Conservation (phyloP, 2,888 invertebrate genomes). For the Elmis aenea region DNA sequence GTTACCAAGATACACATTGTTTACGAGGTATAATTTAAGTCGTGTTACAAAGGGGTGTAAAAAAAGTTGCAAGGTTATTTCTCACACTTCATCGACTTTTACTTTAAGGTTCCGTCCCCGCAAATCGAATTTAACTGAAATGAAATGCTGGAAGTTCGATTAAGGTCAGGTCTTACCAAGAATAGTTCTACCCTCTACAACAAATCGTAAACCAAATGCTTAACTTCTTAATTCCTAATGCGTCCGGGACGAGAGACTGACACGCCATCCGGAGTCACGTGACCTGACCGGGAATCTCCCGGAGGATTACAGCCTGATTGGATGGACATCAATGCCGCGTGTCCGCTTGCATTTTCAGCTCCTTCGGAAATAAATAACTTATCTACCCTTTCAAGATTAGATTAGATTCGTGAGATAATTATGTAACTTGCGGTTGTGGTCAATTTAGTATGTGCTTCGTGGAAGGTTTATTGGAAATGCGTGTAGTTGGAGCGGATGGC, state of each 20-base stretch:
- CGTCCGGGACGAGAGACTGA: conserved; percentile 14
- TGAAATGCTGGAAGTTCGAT: no score
- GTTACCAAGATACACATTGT: no score
- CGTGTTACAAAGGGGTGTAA: no score
- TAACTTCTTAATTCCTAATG: conserved; percentile 23
- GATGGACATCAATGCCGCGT: conserved; percentile 22
- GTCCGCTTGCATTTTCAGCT: conserved; percentile 20
- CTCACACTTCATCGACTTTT: no score
- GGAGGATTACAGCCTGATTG: conserved; percentile 23
- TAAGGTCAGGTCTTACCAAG: conserved; percentile 5
- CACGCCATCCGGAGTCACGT: conserved; percentile 21
- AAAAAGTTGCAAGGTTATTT: no score
- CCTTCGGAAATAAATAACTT: conserved; percentile 18
- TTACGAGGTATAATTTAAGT: no score
- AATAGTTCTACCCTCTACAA: conserved; percentile 6
- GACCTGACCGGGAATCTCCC: conserved; percentile 19
- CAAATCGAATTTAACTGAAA: no score
- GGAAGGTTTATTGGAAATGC: no score
- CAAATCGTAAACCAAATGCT: conserved; percentile 11
- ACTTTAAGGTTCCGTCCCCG: no score
- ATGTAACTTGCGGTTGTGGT: conserved; percentile 15
- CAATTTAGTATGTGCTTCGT: no score
- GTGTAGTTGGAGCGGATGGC: no score
- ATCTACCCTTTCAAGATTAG: conserved; percentile 16
- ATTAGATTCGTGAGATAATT: conserved; percentile 17